These are phyloP conservation scores for Penaeus indicus DNA, from an alignment of 1,140 invertebrate species.

Conservation along the genomic window DNA sequence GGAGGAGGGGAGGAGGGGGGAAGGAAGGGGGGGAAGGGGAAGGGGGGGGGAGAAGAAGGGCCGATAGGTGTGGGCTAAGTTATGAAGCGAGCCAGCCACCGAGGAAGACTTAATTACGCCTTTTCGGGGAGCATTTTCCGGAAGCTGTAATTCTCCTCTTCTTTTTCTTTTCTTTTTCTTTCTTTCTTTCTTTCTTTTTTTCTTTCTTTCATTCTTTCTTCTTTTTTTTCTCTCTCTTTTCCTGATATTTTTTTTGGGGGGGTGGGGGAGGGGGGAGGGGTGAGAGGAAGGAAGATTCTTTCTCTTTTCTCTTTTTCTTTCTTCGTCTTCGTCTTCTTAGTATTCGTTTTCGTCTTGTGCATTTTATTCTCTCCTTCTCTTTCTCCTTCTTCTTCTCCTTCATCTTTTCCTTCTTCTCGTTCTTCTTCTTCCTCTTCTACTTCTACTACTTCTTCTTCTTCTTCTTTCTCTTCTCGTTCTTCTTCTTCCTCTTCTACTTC, in stretches of 20 bases:
- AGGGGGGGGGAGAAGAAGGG: background rate
- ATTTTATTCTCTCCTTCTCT: background rate
- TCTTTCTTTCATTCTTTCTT: no score
- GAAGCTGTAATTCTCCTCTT: no score
- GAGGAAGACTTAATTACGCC: conserved; percentile 38
- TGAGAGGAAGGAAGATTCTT: background rate
- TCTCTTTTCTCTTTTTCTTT: background rate
- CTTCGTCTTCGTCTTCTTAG: background rate
- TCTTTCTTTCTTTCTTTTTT: no score
- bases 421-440: no score
- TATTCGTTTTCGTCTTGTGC: background rate
- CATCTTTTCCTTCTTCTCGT: background rate
- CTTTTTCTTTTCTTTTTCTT: no score
- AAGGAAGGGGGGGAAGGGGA: background rate
- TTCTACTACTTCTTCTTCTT: no score
- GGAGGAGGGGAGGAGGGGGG: no score
- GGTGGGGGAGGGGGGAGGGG: background rate
- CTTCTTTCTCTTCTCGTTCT: no score
- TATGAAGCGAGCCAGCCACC: conserved; percentile 15
- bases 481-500: no score
- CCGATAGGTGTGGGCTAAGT: background rate
- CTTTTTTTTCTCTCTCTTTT: background rate
- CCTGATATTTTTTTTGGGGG: background rate
- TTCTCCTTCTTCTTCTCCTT: background rate
- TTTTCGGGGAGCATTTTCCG: background rate